Base-by-base conservation (phyloP, 2,888 invertebrate genomes). In the Patella depressa region DNA sequence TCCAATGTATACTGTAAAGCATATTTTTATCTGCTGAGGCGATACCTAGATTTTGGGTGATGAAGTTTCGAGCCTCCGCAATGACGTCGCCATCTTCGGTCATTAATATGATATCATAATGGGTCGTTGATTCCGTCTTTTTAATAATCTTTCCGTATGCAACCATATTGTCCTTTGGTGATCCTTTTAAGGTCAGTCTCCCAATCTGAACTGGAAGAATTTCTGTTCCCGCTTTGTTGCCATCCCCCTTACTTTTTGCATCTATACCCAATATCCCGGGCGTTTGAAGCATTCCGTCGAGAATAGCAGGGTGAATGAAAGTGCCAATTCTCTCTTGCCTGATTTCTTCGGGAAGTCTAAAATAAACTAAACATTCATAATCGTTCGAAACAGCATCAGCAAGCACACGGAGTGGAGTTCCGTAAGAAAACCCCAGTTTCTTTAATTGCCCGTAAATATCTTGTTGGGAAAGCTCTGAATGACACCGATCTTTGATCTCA, bases 41-140 rank as follows among this genome's bases (percentile, higher is more conserved):
- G 45, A 45, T 45, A 4, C 45, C 45, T 9, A 45, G 45, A 45
- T 45, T 45, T 45, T 45, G 45, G 9, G 45, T 45, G 45, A 45
- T 45, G 45, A 82, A 83, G 57, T 83, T 79, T 53, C 78, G 59
- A 11, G 83, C 70, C 71, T 85, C 83, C 12, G 81, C 80, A 45
- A 85, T 76, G 12, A 85, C 79, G 24, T 73, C 57, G 1, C 85
- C 84, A 57, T 80, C 79, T 12, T 29, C 17, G 70, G 79, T 78
- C 1, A 83, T 29, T 15, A 85, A 72, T 9, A 84, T 45, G 11
- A 79, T 75, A 76, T 85, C 83, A 71, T 79, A 83, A 57, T 79
- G 75, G 15, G 75, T 77, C 11, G 76, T 75, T n/a, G 57, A 53
- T 12, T 57, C 59, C 45, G 79, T 79, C 75, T 53, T 80, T 80